Conservation (phyloP, 2,888 invertebrate species). For the Xestia rhomboidea region DNA sequence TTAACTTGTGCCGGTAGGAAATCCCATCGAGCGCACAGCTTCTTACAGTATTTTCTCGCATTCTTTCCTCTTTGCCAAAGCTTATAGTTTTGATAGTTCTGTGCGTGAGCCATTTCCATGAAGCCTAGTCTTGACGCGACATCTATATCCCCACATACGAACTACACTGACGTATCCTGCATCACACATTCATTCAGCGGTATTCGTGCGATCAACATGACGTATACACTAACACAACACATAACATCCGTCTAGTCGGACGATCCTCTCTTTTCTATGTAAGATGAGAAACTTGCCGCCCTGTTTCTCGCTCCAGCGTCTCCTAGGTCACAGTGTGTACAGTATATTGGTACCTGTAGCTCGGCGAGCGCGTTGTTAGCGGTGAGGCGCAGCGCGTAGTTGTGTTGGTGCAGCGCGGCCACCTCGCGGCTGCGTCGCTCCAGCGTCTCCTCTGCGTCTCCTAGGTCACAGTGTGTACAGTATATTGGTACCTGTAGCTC, state of each 20-base stretch:
- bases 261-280: not conserved
- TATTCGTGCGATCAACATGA: not conserved
- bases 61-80: not conserved
- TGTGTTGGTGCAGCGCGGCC: conserved; percentile 86
- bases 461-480: not conserved
- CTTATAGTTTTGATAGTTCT: not conserved
- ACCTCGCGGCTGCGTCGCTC: conserved; percentile 87
- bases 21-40: not conserved
- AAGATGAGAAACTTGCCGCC: not conserved
- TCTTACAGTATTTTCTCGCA: not conserved
- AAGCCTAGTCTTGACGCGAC: not conserved
- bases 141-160: not conserved
- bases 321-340: not conserved
- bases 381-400: conserved; percentile 85
- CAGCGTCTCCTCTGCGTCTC: conserved; percentile 80
- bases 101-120: not conserved
- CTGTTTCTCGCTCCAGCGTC: not conserved
- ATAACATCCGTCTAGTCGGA: not conserved
- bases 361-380: conserved; percentile 87
- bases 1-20: not conserved
- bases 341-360: conserved; percentile 74
- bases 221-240: not conserved
- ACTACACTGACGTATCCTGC: not conserved
- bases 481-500: conserved; percentile 79
- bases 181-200: not conserved